Evolutionary conservation across 1,140 invertebrate genomes (phyloP).

Genomic region (Penaeus indicus): DNA sequence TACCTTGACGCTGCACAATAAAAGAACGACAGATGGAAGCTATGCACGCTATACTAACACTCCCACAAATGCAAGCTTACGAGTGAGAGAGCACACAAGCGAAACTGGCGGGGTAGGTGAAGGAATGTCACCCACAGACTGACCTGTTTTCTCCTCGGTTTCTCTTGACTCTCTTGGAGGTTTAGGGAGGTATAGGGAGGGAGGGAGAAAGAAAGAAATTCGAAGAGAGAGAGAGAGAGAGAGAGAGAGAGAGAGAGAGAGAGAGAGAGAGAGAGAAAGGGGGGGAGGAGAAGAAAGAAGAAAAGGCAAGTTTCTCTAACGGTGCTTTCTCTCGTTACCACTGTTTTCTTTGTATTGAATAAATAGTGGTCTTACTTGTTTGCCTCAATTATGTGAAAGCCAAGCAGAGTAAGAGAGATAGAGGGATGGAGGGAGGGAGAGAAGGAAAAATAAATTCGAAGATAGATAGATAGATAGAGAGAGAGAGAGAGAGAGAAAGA

Average conservation of each 20-base stretch:
- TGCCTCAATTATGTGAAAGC: neutral
- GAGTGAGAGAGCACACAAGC: too few relatives aligned
- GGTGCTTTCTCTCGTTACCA: neutral
- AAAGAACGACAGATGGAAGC: too few relatives aligned
- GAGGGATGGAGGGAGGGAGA: neutral
- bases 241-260: constrained; percentile 31
- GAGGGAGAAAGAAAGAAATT: neutral
- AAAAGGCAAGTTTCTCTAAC: neutral
- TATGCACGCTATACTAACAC: too few relatives aligned
- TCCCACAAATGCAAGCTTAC: too few relatives aligned
- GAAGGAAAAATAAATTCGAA: neutral
- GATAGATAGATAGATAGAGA: neutral
- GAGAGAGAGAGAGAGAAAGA: too few relatives aligned
- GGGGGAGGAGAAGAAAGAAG: neutral
- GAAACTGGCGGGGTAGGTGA: too few relatives aligned
- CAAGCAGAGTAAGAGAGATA: neutral
- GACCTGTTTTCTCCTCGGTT: too few relatives aligned
- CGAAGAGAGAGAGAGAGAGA: neutral
- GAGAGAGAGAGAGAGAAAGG: constrained; percentile 19
- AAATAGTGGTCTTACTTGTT: neutral
- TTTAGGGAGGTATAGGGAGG: neutral
- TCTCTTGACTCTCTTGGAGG: too few relatives aligned
- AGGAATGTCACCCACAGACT: too few relatives aligned
- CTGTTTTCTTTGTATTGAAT: neutral
- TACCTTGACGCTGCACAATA: too few relatives aligned